Conservation (phyloP, 2,113 vertebrate species). For the Mirounga angustirostris region DNA sequence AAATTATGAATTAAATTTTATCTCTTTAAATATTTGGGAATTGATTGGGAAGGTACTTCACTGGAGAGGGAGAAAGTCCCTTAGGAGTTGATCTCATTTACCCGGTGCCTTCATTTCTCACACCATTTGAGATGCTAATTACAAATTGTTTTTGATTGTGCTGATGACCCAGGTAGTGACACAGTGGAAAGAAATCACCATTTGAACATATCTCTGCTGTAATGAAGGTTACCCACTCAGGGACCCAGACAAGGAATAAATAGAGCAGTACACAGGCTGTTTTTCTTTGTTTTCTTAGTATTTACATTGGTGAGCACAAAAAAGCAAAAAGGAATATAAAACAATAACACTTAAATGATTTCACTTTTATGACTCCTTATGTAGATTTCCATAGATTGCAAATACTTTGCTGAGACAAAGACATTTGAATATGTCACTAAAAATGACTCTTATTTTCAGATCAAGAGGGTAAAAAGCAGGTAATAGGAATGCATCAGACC, state of each 20-base stretch:
- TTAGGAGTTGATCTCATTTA: slow-evolving; percentile 63
- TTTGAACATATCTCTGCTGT: slow-evolving; percentile 31
- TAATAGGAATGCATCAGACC: background rate
- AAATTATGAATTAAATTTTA: background rate
- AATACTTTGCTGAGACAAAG: background rate
- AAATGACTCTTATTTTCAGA: slow-evolving; percentile 17
- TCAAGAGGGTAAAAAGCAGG: background rate
- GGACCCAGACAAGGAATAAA: slow-evolving; percentile 30
- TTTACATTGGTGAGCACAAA: background rate
- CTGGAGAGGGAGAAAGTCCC: background rate
- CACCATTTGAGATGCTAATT: slow-evolving; percentile 81
- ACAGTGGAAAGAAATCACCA: slow-evolving; percentile 59
- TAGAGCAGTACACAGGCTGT: background rate
- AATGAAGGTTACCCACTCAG: slow-evolving; percentile 63
- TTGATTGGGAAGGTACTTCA: background rate
- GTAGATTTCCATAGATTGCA: background rate
- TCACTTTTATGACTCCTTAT: background rate
- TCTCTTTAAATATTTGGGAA: slow-evolving; percentile 53
- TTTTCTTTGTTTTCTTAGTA: slow-evolving; percentile 41
- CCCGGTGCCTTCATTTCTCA: slow-evolving; percentile 75
- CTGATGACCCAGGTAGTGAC: slow-evolving; percentile 68
- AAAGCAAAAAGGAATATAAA: background rate
- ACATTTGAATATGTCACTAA: background rate
- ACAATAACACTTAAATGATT: background rate
- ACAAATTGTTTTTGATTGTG: slow-evolving; percentile 64